phyloP scores from a whole-genome alignment of 2,888 invertebrate species.

The Xestoiulus laeticollis region DNA sequence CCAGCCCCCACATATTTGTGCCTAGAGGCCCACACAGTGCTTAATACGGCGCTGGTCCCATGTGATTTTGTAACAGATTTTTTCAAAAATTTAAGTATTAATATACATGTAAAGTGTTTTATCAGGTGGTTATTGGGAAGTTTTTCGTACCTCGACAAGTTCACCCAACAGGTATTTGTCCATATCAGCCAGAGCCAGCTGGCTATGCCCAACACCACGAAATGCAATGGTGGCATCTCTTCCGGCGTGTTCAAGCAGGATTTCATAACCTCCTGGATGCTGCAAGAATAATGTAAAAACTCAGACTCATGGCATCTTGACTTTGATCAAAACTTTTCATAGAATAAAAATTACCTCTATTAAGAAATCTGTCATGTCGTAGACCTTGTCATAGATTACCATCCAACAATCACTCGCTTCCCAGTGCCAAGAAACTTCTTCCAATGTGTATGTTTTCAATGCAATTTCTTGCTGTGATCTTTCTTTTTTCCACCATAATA shows the following conservation, averaged over 20 bases:
- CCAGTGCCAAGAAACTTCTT: slow-evolving; percentile 81
- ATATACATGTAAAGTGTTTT: neutral
- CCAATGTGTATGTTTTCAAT: slow-evolving; percentile 65
- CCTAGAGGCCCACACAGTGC: too few relatives aligned
- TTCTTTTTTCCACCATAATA: slow-evolving; percentile 42
- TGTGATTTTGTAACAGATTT: too few relatives aligned
- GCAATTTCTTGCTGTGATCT: slow-evolving; percentile 58
- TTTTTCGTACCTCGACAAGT: slow-evolving; percentile 69
- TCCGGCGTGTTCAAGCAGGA: slow-evolving; percentile 85
- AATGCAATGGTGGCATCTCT: slow-evolving; percentile 85
- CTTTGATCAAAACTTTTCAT: neutral
- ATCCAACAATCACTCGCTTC: slow-evolving; percentile 81
- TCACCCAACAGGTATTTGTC: slow-evolving; percentile 80
- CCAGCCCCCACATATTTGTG: too few relatives aligned
- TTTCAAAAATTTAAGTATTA: neutral
- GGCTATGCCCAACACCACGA: slow-evolving; percentile 80
- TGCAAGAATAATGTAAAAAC: slow-evolving; percentile 61
- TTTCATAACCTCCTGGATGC: slow-evolving; percentile 86
- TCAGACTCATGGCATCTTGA: neutral
- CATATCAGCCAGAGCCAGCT: slow-evolving; percentile 72
- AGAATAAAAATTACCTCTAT: slow-evolving; percentile 62
- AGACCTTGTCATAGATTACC: slow-evolving; percentile 85
- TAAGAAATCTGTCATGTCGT: slow-evolving; percentile 81
- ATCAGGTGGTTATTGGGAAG: neutral
- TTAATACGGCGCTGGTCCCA: too few relatives aligned